Conservation (phyloP, 2,113 vertebrate species). For the Elaphurus davidianus region DNA sequence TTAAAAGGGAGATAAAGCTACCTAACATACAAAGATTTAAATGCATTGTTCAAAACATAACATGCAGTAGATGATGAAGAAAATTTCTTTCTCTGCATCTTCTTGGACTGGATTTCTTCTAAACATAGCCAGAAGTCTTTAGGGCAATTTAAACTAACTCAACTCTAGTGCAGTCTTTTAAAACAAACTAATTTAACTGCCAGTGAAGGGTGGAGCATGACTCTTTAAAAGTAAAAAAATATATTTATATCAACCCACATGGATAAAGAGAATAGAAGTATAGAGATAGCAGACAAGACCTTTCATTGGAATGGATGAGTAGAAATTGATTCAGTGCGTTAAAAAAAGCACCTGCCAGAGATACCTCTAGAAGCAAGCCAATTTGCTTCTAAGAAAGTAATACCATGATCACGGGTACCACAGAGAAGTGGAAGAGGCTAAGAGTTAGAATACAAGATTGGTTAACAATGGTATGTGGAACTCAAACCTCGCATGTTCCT, state of each 20-base stretch:
- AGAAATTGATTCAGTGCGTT: not conserved
- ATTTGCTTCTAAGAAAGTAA: not conserved
- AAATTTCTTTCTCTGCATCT: not conserved
- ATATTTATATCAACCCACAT: not conserved
- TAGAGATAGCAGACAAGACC: not conserved
- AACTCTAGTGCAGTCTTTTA: not conserved
- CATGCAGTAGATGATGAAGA: not conserved
- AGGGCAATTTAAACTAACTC: slow-evolving; percentile 2
- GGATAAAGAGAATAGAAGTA: not conserved
- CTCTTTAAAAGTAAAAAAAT: not conserved
- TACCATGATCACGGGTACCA: not conserved
- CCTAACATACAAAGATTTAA: not conserved
- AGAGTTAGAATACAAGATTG: not conserved
- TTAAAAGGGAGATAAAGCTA: not conserved
- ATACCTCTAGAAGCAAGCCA: not conserved
- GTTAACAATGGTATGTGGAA: not conserved
- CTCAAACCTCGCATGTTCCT: not conserved
- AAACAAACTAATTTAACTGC: not conserved
- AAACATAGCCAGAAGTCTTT: not conserved
- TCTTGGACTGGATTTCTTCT: not conserved
- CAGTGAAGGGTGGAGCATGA: not conserved
- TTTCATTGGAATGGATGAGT: not conserved
- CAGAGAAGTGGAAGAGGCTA: not conserved
- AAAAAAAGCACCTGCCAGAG: not conserved
- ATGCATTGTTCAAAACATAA: not conserved